Evolutionary conservation across 2,797 vertebrate genomes (phyloP), one percentile per base, ranked within the genome.

Genomic region (Falco columbarius): DNA sequence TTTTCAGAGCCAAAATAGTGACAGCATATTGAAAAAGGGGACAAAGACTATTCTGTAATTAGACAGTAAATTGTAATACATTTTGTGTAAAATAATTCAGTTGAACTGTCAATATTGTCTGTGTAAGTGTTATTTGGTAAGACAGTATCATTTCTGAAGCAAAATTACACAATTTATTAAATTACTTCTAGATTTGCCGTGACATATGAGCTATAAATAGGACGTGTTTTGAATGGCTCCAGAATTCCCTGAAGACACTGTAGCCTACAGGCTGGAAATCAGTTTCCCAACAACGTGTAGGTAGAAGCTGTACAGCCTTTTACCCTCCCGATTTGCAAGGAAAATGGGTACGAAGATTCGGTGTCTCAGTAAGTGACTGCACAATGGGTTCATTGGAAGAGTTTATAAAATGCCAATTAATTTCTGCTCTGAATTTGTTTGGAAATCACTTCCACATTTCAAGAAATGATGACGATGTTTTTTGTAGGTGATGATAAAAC

Each of bases 111-210:
- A 96, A 86, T 87, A 95, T 83, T 71, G 59, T 94, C 97, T 95
- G 95, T 73, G n/a, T 83, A 97, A 95, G 80, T 32, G 42, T 85
- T 87, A 51, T 77, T 82, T 96, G 94, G 91, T 93, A 93, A 95
- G 92, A 93, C 46, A 67, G 82, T 49, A 95, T 61, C 5, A 91
- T 76, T 92, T 96, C 90, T 96, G 82, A 92, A 89, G 79, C 91
- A 96, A 96, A 97, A 92, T 91, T 73, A 88, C 40, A 93, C 52
- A 93, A 87, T 68, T 95, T 96, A 94, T 96, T 96, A 92, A 95
- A 96, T 77, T 84, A 93, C 55, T 95, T 96, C 81, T 34, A 71
- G n/a, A 94, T 75, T 76, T 93, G 72, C 36, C 40, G 3, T 68
- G 95, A 93, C 38, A 62, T 54, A 72, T 8, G 46, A 55, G 20